Conservation (phyloP, 2,888 invertebrate species). For the Nemotelus nigrinus region DNA sequence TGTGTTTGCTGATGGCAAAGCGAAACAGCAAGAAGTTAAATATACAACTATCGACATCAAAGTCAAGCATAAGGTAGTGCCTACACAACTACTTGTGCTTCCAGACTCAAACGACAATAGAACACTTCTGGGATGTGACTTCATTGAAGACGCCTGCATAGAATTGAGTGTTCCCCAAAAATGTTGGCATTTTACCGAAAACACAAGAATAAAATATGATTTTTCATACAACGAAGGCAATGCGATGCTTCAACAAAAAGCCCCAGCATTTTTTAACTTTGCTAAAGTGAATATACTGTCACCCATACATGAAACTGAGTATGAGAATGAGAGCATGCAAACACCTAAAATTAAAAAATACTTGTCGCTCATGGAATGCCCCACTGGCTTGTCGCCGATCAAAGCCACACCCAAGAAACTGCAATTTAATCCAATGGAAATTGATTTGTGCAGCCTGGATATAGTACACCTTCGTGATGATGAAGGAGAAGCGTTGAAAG, state of each 20-base stretch:
- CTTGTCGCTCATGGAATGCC: no score
- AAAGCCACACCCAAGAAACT: neutral
- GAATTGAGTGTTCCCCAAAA: neutral
- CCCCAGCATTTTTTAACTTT: no score
- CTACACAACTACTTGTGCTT: slow-evolving; percentile 21
- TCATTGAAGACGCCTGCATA: slow-evolving; percentile 52
- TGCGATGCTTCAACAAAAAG: no score
- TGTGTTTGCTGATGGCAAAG: slow-evolving; percentile 46
- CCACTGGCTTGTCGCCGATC: neutral
- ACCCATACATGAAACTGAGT: no score
- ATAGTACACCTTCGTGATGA: neutral
- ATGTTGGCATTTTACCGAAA: neutral
- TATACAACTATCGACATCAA: neutral
- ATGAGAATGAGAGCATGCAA: no score
- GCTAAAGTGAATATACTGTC: no score
- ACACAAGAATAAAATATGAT: neutral
- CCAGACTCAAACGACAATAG: slow-evolving; percentile 30
- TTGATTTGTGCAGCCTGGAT: neutral
- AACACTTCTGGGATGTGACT: slow-evolving; percentile 53
- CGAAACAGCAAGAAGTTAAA: neutral
- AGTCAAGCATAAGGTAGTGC: neutral
- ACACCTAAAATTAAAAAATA: no score
- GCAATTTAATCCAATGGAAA: neutral
- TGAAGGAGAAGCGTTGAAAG: neutral
- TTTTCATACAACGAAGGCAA: neutral